Percentiles rank a stretch among this genome's conserved stretches.
Evolutionary conservation across 2,888 invertebrate genomes (phyloP).

Genomic region (Dromius quadrimaculatus): DNA sequence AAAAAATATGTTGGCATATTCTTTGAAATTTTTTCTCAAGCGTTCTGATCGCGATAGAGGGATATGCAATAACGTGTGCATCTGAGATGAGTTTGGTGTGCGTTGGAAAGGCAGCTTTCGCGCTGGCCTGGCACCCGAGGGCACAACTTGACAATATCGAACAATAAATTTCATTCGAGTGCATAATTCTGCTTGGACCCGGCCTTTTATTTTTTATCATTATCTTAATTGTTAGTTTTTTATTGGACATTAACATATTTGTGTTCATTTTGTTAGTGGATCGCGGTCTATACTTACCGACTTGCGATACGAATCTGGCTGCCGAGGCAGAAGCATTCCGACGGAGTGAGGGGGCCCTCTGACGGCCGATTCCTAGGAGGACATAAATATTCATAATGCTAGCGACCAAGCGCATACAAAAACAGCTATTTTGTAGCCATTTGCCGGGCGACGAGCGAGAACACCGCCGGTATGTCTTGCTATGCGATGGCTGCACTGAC

Average conservation of each 20-base stretch:
- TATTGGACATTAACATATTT: slow-evolving; percentile 63
- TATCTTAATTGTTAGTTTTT: slow-evolving; percentile 65
- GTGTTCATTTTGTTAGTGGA: slow-evolving; percentile 57
- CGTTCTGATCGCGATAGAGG: slow-evolving; percentile 1
- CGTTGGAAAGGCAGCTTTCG: slow-evolving; percentile 9
- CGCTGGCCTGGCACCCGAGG: slow-evolving; percentile 54
- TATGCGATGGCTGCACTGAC: slow-evolving; percentile 7
- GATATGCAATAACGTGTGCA: slow-evolving; percentile 9
- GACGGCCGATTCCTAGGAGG: slow-evolving; percentile 47
- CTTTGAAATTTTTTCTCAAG: background rate
- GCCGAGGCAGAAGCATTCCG: slow-evolving; percentile 48
- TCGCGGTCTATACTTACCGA: slow-evolving; percentile 57
- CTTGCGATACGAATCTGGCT: slow-evolving; percentile 49
- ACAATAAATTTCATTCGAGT: slow-evolving; percentile 62
- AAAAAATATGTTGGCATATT: too few relatives aligned
- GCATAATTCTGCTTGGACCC: slow-evolving; percentile 56
- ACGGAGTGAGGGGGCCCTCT: background rate
- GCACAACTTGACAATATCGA: slow-evolving; percentile 63
- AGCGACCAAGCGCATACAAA: slow-evolving; percentile 44
- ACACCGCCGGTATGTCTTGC: background rate
- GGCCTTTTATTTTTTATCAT: slow-evolving; percentile 63
- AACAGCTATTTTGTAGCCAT: slow-evolving; percentile 52
- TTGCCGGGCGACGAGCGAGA: slow-evolving; percentile 36
- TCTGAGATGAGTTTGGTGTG: background rate
- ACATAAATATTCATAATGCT: slow-evolving; percentile 52